phyloP scores from a whole-genome alignment of 2,888 invertebrate genomes.

The Caenorhabditis imperialis region DNA sequence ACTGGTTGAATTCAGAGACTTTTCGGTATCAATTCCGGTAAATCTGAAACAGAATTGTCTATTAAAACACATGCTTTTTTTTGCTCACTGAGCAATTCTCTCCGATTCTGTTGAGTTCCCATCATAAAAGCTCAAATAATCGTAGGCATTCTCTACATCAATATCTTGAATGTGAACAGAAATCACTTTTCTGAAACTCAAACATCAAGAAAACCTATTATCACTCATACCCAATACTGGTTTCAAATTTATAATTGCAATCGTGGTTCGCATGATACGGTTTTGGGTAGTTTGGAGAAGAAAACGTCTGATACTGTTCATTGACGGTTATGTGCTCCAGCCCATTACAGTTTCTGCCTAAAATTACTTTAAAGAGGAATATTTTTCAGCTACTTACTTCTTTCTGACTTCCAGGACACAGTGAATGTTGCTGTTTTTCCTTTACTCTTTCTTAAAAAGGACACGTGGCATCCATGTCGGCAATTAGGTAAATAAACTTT shows the following conservation, averaged over 20 bases:
- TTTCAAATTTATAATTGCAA: not conserved
- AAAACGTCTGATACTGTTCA: too few species aligned
- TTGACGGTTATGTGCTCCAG: too few species aligned
- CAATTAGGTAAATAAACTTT: not conserved
- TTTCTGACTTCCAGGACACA: too few species aligned
- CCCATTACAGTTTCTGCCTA: too few species aligned
- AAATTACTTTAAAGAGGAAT: too few species aligned
- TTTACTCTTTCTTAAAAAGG: conserved; percentile 3
- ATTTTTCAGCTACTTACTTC: too few species aligned
- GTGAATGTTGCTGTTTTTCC: not conserved
- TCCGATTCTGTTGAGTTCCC: not conserved
- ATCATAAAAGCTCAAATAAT: conserved; percentile 20
- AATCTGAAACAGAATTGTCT: not conserved
- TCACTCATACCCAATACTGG: not conserved
- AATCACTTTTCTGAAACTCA: conserved; percentile 1
- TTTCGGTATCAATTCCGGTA: not conserved
- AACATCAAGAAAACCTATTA: too few species aligned
- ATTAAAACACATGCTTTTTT: not conserved
- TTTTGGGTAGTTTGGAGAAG: not conserved
- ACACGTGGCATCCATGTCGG: not conserved
- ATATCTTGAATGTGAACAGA: conserved; percentile 7
- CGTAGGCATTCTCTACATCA: conserved; percentile 13
- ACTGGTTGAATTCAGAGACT: not conserved
- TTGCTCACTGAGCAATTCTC: not conserved
- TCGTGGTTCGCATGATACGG: not conserved